These are phyloP conservation scores for Phalacrocorax aristotelis DNA, from an alignment of 2,113 vertebrate species.

Conservation along the genomic window DNA sequence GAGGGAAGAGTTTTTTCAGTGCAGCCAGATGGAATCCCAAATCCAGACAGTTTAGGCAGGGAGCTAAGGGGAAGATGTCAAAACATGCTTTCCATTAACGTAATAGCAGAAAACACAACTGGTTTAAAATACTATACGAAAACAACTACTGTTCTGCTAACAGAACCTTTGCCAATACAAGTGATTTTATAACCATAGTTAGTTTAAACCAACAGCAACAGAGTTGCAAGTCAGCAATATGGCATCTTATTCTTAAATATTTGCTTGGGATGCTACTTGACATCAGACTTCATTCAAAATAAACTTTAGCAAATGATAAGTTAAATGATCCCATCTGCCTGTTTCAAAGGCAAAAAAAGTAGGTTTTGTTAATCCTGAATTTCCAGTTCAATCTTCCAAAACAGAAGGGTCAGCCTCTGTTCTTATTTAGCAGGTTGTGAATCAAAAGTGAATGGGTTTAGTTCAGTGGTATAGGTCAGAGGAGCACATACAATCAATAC, in stretches of 20 bases:
- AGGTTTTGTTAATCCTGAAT: not conserved
- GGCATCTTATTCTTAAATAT: conserved; percentile 30
- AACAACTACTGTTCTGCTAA: conserved; percentile 1
- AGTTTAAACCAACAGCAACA: not conserved
- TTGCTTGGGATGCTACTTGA: conserved; percentile 11
- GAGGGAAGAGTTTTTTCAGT: not conserved
- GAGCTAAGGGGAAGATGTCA: conserved; percentile 12
- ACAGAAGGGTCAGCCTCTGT: not conserved
- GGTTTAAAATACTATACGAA: not conserved
- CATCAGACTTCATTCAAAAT: conserved; percentile 34
- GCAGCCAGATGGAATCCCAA: not conserved
- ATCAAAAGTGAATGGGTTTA: not conserved
- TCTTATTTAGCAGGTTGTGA: not conserved
- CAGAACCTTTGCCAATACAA: not conserved
- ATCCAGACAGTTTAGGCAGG: not conserved
- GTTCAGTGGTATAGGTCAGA: not conserved
- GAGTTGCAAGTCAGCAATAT: conserved; percentile 10
- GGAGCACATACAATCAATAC: not conserved
- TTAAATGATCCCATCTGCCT: conserved; percentile 20
- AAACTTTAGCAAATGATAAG: not conserved
- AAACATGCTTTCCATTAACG: not conserved
- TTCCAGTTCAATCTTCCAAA: not conserved
- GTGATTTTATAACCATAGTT: not conserved
- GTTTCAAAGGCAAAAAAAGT: not conserved
- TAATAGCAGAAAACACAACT: not conserved